These are phyloP conservation scores for Chloropsis hardwickii DNA, from an alignment of 2,113 vertebrate genomes.

Conservation along the genomic window DNA sequence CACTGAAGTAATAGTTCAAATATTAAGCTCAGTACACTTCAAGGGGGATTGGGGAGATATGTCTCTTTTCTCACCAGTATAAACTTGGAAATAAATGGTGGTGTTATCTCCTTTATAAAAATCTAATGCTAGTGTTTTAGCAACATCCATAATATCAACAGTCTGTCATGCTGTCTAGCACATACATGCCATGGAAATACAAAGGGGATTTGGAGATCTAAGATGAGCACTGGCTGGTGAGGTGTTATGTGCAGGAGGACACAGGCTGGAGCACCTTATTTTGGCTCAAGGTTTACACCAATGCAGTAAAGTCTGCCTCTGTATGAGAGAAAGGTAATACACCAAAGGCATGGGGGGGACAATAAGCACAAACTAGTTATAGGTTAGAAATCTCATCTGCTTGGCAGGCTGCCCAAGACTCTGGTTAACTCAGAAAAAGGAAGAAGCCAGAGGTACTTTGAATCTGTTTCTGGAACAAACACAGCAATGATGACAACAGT, in stretches of 20 bases:
- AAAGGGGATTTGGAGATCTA: neutral
- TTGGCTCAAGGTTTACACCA: neutral
- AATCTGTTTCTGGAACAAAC: neutral
- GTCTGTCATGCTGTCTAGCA: neutral
- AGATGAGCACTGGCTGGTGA: neutral
- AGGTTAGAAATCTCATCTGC: neutral
- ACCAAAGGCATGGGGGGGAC: neutral
- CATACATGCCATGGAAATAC: neutral
- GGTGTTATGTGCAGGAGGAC: neutral
- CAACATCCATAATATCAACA: neutral
- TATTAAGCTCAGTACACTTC: neutral
- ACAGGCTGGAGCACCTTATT: neutral
- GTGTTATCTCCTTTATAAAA: neutral
- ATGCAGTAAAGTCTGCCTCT: neutral
- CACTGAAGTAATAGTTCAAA: neutral
- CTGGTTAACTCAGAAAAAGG: neutral
- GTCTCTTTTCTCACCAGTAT: neutral
- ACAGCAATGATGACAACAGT: neutral
- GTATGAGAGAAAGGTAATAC: neutral
- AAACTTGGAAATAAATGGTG: neutral
- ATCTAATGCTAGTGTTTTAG: neutral
- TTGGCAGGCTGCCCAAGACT: neutral
- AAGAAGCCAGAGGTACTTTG: neutral
- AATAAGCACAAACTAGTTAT: neutral
- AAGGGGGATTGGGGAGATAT: neutral